Conservation (phyloP, 2,888 invertebrate genomes). For the Chalcis sispes region DNA sequence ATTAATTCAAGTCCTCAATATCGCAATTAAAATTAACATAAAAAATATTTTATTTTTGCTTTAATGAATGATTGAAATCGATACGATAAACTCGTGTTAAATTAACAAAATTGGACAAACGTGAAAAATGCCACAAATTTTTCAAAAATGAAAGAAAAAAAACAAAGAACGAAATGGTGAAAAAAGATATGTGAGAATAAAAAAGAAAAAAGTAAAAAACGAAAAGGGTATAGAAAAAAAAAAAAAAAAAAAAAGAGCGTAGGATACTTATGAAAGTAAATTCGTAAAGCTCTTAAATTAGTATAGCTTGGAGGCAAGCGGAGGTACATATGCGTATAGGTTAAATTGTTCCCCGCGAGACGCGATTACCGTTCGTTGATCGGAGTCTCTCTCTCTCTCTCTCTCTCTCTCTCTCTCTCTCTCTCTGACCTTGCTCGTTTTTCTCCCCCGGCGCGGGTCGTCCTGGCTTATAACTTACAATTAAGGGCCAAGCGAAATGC, state of each 20-base stretch:
- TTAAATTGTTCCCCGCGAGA: conserved; percentile 44
- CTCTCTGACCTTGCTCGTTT: conserved; percentile 55
- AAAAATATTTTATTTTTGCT: too few species aligned
- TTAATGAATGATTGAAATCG: too few species aligned
- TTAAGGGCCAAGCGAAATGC: conserved; percentile 46
- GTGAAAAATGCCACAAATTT: too few species aligned
- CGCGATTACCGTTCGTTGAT: conserved; percentile 51
- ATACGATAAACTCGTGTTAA: too few species aligned
- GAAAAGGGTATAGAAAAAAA: neutral
- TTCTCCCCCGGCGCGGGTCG: conserved; percentile 48
- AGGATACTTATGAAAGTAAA: conserved; percentile 6
- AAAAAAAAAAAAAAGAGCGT: neutral
- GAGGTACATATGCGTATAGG: conserved; percentile 13
- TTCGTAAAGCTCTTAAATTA: conserved; percentile 36
- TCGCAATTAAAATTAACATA: too few species aligned
- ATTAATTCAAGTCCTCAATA: too few species aligned
- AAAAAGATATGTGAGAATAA: too few species aligned
- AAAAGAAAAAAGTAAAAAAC: neutral
- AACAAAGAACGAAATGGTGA: too few species aligned
- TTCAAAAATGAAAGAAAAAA: too few species aligned
- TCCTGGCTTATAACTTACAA: conserved; percentile 54
- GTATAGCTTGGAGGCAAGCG: conserved; percentile 32
- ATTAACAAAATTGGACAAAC: too few species aligned
- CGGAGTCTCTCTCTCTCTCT: conserved; percentile 10
- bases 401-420: conserved; percentile 21